Percentiles rank a stretch among this genome's conserved stretches.
These are phyloP conservation scores for Schizaphis graminum DNA, from an alignment of 2,888 invertebrate genomes.

Conservation along the genomic window DNA sequence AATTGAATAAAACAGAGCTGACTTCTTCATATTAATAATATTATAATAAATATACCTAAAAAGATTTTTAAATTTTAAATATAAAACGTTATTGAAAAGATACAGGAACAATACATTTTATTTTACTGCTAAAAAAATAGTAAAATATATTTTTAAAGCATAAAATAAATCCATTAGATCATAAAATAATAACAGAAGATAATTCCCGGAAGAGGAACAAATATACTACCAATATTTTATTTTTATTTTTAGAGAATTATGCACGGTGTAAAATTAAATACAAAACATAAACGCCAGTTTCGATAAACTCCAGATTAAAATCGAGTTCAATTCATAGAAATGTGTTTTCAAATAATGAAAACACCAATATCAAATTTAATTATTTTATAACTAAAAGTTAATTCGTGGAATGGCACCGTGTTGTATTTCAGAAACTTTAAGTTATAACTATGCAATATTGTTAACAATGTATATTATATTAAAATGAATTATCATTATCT, in stretches of 20 bases:
- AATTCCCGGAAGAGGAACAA: constrained; percentile 25
- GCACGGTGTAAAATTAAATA: constrained; percentile 16
- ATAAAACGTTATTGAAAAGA: background rate
- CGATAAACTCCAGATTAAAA: constrained; percentile 17
- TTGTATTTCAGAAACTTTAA: background rate
- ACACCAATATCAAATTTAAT: constrained; percentile 17
- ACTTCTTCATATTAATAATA: background rate
- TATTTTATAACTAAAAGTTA: constrained; percentile 26
- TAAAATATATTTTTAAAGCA: background rate
- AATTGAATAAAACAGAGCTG: background rate
- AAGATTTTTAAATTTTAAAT: background rate
- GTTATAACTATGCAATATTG: background rate
- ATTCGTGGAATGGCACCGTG: background rate
- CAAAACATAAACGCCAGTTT: background rate
- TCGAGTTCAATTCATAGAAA: constrained; percentile 15
- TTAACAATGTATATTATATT: background rate
- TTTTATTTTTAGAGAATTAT: constrained; percentile 11
- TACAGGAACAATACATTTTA: background rate
- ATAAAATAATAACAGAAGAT: constrained; percentile 15
- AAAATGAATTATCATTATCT: background rate
- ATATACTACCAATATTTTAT: background rate
- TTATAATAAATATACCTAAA: background rate
- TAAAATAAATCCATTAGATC: background rate
- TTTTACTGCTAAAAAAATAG: background rate
- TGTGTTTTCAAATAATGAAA: constrained; percentile 18